Evolutionary conservation across 53 echinoderm and acorn worm genomes (phyloP).

Genomic region (Zoroaster sp.): DNA sequence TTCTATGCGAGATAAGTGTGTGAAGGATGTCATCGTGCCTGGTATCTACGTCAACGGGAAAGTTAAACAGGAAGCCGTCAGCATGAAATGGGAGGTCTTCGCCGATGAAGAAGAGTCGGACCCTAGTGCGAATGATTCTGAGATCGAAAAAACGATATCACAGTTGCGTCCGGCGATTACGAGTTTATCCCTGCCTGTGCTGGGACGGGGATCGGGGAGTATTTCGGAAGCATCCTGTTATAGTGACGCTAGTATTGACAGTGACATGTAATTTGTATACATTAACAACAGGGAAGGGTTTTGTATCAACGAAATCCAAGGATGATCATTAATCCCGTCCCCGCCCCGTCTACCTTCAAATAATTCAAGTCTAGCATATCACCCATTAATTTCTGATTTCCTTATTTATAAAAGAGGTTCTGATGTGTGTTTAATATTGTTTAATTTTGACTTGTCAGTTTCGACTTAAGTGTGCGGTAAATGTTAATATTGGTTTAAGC

Average conservation of each 20-base stretch:
- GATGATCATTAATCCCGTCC: too few relatives aligned
- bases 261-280: conserved; percentile 67
- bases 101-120: conserved; percentile 11
- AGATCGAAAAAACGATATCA: conserved; percentile 36
- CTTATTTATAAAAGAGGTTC: too few relatives aligned
- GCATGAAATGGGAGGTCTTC: conserved; percentile 25
- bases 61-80: conserved; percentile 62
- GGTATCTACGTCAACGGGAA: conserved; percentile 74
- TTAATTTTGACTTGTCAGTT: too few relatives aligned
- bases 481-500: too few relatives aligned
- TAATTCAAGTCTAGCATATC: too few relatives aligned
- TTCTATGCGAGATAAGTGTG: neutral
- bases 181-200: neutral
- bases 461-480: too few relatives aligned
- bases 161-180: conserved; percentile 20
- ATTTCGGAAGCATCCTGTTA: conserved; percentile 55
- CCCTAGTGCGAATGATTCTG: conserved; percentile 22
- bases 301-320: too few relatives aligned
- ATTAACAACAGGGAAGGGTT: too few relatives aligned
- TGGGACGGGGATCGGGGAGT: conserved; percentile 5
- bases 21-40: conserved; percentile 62
- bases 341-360: too few relatives aligned
- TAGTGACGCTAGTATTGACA: conserved; percentile 74
- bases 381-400: too few relatives aligned
- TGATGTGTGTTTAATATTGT: too few relatives aligned